Base-by-base conservation (phyloP, 2,888 invertebrate genomes). In the Barypeithes pellucidus region DNA sequence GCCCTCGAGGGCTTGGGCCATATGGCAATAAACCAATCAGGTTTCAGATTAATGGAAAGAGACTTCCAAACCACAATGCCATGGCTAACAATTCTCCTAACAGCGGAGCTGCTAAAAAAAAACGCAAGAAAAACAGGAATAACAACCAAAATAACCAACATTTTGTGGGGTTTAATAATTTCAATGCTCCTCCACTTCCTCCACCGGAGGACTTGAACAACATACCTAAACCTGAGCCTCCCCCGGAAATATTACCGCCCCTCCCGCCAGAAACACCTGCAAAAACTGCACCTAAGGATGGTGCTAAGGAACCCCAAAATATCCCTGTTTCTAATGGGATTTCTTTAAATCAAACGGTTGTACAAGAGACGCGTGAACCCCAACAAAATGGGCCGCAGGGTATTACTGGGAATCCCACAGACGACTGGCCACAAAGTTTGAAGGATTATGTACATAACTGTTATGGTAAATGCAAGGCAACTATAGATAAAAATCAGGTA, bases 381-480 rank as follows among this genome's bases (percentile, higher is more conserved):
- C n/a, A 39, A 11, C 63, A 65, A 65, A 68, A 65, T 73, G 52
- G 68, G 20, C 43, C 41, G 3, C 41, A n/a, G 8, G 50, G 67
- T 29, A 75, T 69, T 22, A 45, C 59, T 16, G 87, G 87, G 77
- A 89, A 89, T 80, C 89, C 91, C 3, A 89, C 90, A 11, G 93
- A 92, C 78, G 89, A 91, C 61, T 95, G 94, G 94, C 94, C 95
- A 1, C 92, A 93, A 76, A 92, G 92, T 78, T 63, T 76, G 36
- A 75, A 76, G 85, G 91, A 93, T 80, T 99, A 97, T 87, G 96
- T 98, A 14, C 93, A 94, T 82, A 91, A 95, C 77, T 97, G 98
- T 83, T 98, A 97, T 88, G 93, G 93, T 57, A 95, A 96, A 86
- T 97, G 97, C 83, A 91, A 92, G 81, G 94, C 95, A 12, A 91